Conservation (phyloP, 2,113 vertebrate genomes). For the Apus apus region DNA sequence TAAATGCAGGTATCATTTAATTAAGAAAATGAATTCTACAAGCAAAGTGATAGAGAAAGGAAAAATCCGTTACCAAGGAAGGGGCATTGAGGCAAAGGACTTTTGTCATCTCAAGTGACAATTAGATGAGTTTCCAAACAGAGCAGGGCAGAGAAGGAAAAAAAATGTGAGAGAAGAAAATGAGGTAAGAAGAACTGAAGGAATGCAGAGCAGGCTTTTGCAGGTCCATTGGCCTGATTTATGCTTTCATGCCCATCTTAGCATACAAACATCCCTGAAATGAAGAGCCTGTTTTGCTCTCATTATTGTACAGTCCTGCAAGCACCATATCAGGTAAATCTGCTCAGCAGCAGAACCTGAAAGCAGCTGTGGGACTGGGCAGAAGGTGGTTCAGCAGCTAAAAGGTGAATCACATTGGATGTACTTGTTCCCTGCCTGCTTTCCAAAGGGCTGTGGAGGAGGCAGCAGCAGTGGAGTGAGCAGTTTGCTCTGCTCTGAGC, state of each 20-base stretch:
- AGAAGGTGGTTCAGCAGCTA: neutral
- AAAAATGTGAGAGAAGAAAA: slow-evolving; percentile 48
- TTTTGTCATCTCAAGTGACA: slow-evolving; percentile 51
- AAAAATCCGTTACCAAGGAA: neutral
- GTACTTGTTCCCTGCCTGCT: fast-evolving
- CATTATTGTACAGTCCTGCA: neutral
- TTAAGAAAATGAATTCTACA: slow-evolving; percentile 60
- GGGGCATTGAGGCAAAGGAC: neutral
- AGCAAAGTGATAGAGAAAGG: slow-evolving; percentile 11
- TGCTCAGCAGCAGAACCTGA: neutral
- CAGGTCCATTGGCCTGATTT: slow-evolving; percentile 36
- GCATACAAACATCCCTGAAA: neutral
- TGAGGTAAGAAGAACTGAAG: neutral
- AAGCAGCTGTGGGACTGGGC: neutral
- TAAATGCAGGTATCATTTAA: slow-evolving; percentile 52
- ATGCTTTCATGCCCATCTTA: slow-evolving; percentile 5
- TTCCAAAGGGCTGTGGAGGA: neutral
- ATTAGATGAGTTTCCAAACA: slow-evolving; percentile 56
- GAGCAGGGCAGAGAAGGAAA: slow-evolving; percentile 5
- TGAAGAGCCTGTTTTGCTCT: neutral
- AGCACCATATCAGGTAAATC: neutral
- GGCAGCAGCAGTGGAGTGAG: neutral
- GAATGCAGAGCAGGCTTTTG: slow-evolving; percentile 4
- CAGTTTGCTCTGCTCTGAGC: neutral
- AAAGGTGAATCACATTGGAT: neutral